Base-by-base conservation (phyloP, 2,888 invertebrate genomes). In the Microchrysa polita region DNA sequence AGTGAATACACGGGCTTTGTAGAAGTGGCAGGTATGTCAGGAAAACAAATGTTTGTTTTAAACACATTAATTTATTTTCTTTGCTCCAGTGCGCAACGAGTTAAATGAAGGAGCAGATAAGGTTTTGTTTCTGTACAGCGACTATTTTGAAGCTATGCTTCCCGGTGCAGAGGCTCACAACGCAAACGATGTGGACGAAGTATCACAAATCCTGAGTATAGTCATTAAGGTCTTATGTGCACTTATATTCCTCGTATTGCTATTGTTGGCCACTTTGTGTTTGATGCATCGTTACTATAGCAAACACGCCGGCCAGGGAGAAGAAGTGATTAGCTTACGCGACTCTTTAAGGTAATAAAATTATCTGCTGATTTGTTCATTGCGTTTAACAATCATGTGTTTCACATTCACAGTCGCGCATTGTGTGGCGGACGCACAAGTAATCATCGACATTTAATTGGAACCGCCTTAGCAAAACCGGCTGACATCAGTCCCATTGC, bases 1-100 rank as follows among this genome's bases (percentile, higher is more conserved):
- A 91, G 93, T 12, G 94, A 93, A 81, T 96, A 96, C 79, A 94
- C 95, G 0, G 91, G 93, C 20, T 95, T 93, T 81, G 87, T 96
- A 44, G 94, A 95, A 86, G 87, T 95, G 12, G 91, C 93, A 79
- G 91, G 94, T 93, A 83, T 86, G 88, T 34, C 7, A 7, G 27
- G 27, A 5, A 34, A 34, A 5, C 27, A 2, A n/a, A 2, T 34
- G 27, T 7, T 7, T 34, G 27, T 7, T 34, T 5, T 34, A 34
- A 7, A 34, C 2, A 34, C 27, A 34, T 16, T 52, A 52, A 5
- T 52, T 18, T 22, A 16, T 2, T 55, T 55, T 1, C 42, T 65
- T 57, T 69, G 10, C 1, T 42, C 10, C 44, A 71, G 72, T 75
- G 1, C 53, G 71, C 23, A 75, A 55, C 18, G 57, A 57, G 53